These are phyloP conservation scores for Meliscaeva auricollis DNA, from an alignment of 2,888 invertebrate species.

Conservation along the genomic window DNA sequence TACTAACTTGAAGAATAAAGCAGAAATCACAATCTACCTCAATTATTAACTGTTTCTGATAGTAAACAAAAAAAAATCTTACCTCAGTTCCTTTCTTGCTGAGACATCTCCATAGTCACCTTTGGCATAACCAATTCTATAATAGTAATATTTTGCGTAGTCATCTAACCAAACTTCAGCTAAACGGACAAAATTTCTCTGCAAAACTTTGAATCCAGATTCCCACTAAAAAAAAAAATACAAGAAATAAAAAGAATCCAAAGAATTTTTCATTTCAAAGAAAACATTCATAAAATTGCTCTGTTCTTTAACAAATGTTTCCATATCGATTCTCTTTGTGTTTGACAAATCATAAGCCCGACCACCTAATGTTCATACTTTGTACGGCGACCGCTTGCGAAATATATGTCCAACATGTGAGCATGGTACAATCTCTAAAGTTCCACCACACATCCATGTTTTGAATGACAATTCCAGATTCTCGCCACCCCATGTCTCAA, in stretches of 20 bases:
- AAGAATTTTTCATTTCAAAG: too few relatives aligned
- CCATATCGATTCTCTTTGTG: too few relatives aligned
- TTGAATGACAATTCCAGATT: conserved; percentile 99
- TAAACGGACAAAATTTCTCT: conserved; percentile 97
- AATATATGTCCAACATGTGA: conserved; percentile 99
- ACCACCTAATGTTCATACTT: conserved; percentile 85
- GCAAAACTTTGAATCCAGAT: conserved; percentile 97
- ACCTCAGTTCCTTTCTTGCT: conserved; percentile 90
- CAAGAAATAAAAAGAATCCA: too few relatives aligned
- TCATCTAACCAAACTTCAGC: conserved; percentile 98
- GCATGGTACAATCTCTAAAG: conserved; percentile 98
- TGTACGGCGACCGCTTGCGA: conserved; percentile 98
- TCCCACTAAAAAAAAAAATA: conserved; percentile 90
- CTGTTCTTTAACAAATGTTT: too few relatives aligned
- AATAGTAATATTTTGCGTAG: conserved; percentile 99
- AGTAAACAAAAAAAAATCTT: conserved; percentile 26
- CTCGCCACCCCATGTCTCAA: conserved; percentile 99
- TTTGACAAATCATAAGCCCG: too few relatives aligned
- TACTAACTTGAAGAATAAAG: too few relatives aligned
- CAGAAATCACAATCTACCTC: too few relatives aligned
- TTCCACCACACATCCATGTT: conserved; percentile 99
- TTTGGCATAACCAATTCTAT: conserved; percentile 98
- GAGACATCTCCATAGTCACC: conserved; percentile 98
- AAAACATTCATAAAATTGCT: too few relatives aligned
- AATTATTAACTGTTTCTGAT: too few relatives aligned